Evolutionary conservation across 2,113 vertebrate genomes (phyloP).

Genomic region (Scalopus aquaticus): DNA sequence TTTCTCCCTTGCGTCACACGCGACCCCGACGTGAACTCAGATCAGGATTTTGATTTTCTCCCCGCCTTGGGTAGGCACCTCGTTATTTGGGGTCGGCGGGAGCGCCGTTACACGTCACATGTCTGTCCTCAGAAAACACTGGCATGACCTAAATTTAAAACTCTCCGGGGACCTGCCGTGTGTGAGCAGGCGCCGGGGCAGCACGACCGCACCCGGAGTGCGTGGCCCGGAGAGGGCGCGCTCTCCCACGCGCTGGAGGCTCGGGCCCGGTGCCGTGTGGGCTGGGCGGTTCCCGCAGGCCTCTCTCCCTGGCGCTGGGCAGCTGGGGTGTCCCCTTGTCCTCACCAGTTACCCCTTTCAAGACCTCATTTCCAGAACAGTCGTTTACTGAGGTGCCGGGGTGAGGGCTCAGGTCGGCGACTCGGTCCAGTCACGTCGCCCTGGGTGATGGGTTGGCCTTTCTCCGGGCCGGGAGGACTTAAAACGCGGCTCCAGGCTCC

Average conservation of each 20-base stretch:
- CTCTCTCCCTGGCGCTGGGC: not conserved
- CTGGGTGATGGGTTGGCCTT: not conserved
- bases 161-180: not conserved
- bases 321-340: no score
- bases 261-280: no score
- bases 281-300: not conserved
- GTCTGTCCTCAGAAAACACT: not conserved
- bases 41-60: not conserved
- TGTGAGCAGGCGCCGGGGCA: no score
- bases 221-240: no score
- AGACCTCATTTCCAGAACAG: not conserved
- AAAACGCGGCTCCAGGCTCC: no score
- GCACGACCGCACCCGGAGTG: no score
- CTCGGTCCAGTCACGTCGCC: not conserved
- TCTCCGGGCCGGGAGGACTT: not conserved
- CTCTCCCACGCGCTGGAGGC: not conserved
- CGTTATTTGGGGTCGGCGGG: no score
- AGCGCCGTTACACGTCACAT: not conserved
- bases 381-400: rapidly evolving
- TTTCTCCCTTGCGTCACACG: rapidly evolving
- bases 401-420: no score
- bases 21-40: rapidly evolving
- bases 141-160: rapidly evolving
- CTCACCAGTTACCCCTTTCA: no score
- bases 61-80: rapidly evolving